A percentile compares a stretch with the other conserved stretches of the same genome.
Conservation (phyloP, 2,888 invertebrate genomes). For the Drosophila phalerata region DNA sequence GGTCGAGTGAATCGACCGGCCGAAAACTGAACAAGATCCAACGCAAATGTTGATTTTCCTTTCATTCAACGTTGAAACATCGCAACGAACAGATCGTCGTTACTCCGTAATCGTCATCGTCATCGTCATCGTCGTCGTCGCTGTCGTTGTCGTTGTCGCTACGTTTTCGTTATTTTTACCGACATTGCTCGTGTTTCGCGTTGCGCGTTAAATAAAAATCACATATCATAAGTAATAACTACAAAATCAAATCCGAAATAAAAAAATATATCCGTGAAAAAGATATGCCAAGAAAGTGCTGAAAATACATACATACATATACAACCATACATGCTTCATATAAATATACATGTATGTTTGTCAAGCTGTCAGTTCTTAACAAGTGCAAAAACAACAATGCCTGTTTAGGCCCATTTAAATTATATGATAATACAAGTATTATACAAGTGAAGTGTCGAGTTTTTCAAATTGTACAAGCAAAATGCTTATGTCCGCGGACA, state of each 20-base stretch:
- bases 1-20: conserved; percentile 53
- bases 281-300: conserved; percentile 27
- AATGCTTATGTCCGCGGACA: conserved; percentile 86
- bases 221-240: conserved; percentile 3
- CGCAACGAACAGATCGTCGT: conserved; percentile 83
- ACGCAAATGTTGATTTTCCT: conserved; percentile 84
- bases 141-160: conserved; percentile 21
- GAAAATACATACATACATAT: conserved; percentile 5
- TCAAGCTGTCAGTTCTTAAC: conserved; percentile 28
- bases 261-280: conserved; percentile 1
- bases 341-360: conserved; percentile 24
- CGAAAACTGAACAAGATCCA: conserved; percentile 84
- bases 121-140: conserved; percentile 60
- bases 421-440: conserved; percentile 2
- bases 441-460: conserved; percentile 37
- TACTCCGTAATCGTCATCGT: conserved; percentile 51
- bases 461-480: conserved; percentile 54
- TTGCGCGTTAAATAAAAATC: background rate
- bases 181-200: conserved; percentile 14
- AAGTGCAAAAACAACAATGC: conserved; percentile 54
- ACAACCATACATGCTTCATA: conserved; percentile 14
- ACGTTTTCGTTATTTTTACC: conserved; percentile 28
- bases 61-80: conserved; percentile 83
- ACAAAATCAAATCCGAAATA: background rate
- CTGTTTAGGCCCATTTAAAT: conserved; percentile 32